Evolutionary conservation across 2,888 invertebrate genomes (phyloP), one percentile per base, ranked within the genome.

Genomic region (Anaspis maculata): DNA sequence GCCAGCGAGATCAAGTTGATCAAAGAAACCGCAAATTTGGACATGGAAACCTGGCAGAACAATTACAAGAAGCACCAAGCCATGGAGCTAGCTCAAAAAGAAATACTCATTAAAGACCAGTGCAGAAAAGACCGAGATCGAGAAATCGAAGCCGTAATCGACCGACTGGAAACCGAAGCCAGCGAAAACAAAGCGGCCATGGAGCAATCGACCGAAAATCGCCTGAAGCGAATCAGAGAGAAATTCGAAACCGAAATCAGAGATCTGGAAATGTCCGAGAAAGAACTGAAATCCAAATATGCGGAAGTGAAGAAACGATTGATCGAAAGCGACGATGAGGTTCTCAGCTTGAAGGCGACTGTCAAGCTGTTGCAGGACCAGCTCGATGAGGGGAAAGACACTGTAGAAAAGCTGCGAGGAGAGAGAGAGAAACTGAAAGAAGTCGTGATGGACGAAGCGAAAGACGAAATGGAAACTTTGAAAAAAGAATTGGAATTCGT

Each of bases 101-200:
- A 84, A 62, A 68, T 70, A 34, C 72, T 74, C 46, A 77, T 88
- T 49, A 62, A 77, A 2, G 79, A 83, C 15, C 76, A 81, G 45
- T 79, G 77, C 55, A 76, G 78, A 56, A 70, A 71, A 29, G 86
- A 88, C 55, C 65, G 87, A 34, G 88, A 89, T 62, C 75, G 72
- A 27, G 86, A 87, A 66, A 83, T 87, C 32, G 86, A 88, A 57
- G 65, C 72, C 10, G 79, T 79, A 0, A 81, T 83, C 28, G 77
- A 77, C 48, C 72, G 77, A 36, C 68, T 84, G 54, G 81, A 82
- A 44, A 71, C 69, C 0, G 83, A 83, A 53, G 75, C 78, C 1
- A 72, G 73, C 28, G 70, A 72, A 2, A 73, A 70, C 1, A 72
- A 73, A 46, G 61, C 54, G 25, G 77, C 78, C 38, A 55, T 78